phyloP scores from a whole-genome alignment of 2,888 invertebrate species.

The Lochmaea crataegi region DNA sequence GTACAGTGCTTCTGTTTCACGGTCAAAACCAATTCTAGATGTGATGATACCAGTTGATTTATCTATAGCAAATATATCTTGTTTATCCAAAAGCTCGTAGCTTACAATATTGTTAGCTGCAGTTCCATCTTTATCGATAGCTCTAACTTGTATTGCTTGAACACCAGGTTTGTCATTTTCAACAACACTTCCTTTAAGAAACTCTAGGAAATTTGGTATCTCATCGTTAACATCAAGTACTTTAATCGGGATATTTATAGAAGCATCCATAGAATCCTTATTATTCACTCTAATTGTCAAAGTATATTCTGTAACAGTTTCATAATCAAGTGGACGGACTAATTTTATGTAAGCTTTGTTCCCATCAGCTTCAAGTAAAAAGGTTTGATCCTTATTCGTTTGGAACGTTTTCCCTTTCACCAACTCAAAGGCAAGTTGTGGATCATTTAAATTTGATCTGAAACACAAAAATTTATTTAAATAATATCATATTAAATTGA shows the following conservation, averaged over 20 bases:
- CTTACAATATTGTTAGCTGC: conserved; percentile 84
- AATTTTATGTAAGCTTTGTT: conserved; percentile 81
- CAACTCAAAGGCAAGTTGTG: conserved; percentile 82
- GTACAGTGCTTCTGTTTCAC: conserved; percentile 86
- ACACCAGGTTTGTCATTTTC: conserved; percentile 88
- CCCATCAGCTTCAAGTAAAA: conserved; percentile 71
- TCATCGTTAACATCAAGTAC: conserved; percentile 93
- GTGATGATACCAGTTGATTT: conserved; percentile 88
- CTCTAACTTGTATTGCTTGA: conserved; percentile 86
- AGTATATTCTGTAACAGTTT: conserved; percentile 85
- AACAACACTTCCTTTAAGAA: conserved; percentile 82
- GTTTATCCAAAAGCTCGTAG: conserved; percentile 77
- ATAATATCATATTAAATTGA: too few species aligned
- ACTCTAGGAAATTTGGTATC: conserved; percentile 86
- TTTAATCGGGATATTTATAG: conserved; percentile 81
- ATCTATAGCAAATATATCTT: conserved; percentile 85
- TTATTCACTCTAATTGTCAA: conserved; percentile 87
- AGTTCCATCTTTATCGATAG: conserved; percentile 89
- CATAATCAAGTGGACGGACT: conserved; percentile 83
- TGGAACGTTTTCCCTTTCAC: conserved; percentile 86
- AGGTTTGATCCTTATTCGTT: conserved; percentile 85
- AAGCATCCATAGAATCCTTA: conserved; percentile 82
- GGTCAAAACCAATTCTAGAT: conserved; percentile 83
- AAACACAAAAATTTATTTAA: conserved; percentile 27
- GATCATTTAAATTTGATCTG: conserved; percentile 81